Evolutionary conservation across 2,113 vertebrate species (phyloP).

Genomic region (Lasiurus cinereus): DNA sequence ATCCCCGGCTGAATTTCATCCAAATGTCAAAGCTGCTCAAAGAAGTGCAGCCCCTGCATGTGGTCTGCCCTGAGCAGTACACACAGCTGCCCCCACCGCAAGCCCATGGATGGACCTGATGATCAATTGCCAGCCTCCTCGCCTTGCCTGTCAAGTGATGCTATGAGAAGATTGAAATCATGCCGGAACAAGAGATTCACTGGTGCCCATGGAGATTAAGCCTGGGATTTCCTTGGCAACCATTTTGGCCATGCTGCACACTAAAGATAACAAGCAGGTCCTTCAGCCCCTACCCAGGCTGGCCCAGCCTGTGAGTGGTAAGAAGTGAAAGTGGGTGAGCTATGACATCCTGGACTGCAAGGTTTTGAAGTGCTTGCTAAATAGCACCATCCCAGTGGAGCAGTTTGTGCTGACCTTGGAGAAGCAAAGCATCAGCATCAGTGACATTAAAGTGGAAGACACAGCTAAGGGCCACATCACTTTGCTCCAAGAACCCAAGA

Average conservation of each 20-base stretch:
- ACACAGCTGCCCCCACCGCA: constrained; percentile 95
- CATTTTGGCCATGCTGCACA: constrained; percentile 95
- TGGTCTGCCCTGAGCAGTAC: constrained; percentile 98
- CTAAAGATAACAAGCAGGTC: constrained; percentile 98
- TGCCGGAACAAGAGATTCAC: constrained; percentile 93
- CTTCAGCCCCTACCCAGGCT: constrained; percentile 95
- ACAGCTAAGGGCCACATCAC: constrained; percentile 96
- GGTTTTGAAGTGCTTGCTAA: constrained; percentile 93
- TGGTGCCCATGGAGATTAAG: constrained; percentile 97
- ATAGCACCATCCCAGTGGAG: constrained; percentile 95
- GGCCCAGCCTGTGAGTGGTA: constrained; percentile 88
- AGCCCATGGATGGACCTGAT: constrained; percentile 96
- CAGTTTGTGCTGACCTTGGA: constrained; percentile 94
- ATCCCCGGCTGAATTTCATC: constrained; percentile 98
- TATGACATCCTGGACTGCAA: constrained; percentile 92
- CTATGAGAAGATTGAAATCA: constrained; percentile 96
- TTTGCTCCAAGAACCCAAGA: constrained; percentile 97
- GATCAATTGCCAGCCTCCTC: constrained; percentile 95
- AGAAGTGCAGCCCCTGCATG: constrained; percentile 98
- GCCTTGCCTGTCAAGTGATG: constrained; percentile 94
- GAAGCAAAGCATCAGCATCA: constrained; percentile 95
- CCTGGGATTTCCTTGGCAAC: constrained; percentile 96
- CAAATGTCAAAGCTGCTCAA: constrained; percentile 98
- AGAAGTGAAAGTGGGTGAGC: constrained; percentile 94
- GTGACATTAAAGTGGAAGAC: constrained; percentile 98